Evolutionary conservation across 1,140 invertebrate genomes (phyloP).

Genomic region (Ceratoteleas bidentatus): DNA sequence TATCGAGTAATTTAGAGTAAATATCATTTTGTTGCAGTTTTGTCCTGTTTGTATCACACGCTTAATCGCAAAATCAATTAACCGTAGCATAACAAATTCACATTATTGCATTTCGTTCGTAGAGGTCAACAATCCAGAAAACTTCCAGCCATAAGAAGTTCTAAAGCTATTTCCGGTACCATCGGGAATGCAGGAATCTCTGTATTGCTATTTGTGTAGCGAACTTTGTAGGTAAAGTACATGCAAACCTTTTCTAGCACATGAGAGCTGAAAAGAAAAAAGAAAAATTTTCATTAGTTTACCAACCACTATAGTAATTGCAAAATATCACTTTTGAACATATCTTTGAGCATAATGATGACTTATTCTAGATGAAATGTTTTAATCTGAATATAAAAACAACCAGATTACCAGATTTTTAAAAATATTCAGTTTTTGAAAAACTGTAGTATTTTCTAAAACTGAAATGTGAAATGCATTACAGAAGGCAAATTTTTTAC

Average conservation of each 20-base stretch:
- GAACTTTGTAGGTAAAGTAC: conserved; percentile 99
- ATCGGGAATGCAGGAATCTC: conserved; percentile 99
- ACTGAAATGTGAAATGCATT: no score
- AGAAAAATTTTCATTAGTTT: no score
- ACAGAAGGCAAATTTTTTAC: no score
- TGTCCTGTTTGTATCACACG: not conserved
- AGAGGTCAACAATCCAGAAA: conserved; percentile 96
- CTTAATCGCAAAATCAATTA: conserved; percentile 10
- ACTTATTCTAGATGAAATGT: no score
- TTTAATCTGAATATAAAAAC: no score
- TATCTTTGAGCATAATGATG: no score
- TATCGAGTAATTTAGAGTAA: not conserved
- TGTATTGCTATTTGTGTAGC: conserved; percentile 99
- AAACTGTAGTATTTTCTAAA: no score
- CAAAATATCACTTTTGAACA: no score
- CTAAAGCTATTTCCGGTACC: conserved; percentile 98
- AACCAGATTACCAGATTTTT: no score
- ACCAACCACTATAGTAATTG: no score
- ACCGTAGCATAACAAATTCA: conserved; percentile 25
- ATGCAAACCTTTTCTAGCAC: conserved; percentile 99
- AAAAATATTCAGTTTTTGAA: no score
- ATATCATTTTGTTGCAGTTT: not conserved
- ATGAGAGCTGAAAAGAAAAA: conserved; percentile 91
- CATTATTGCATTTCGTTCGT: conserved; percentile 15
- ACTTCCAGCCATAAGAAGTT: conserved; percentile 99